Conservation (phyloP, 1,140 invertebrate species). For the Tetragonula clypearis region DNA sequence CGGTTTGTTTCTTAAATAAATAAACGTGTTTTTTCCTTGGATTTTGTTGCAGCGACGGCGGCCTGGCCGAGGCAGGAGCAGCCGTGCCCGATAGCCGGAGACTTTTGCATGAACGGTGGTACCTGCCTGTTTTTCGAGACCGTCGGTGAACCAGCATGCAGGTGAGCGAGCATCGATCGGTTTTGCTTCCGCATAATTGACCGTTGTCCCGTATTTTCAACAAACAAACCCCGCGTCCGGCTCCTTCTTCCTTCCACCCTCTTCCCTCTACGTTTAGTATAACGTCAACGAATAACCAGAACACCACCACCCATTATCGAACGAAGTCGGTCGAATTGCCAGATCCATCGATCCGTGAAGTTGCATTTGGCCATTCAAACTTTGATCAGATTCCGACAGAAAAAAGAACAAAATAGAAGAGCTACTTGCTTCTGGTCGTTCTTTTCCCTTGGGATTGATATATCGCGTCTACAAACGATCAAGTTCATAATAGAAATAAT, state of each 20-base stretch:
- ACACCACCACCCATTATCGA: background rate
- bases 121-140: conserved; percentile 90
- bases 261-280: background rate
- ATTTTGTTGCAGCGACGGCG: conserved; percentile 82
- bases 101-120: conserved; percentile 91
- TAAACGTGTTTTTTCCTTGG: background rate
- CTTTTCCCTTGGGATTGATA: too few relatives aligned
- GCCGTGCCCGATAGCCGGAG: conserved; percentile 86
- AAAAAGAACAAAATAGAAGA: too few relatives aligned
- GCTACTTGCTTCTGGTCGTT: too few relatives aligned
- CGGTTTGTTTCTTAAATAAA: too few relatives aligned
- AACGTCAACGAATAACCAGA: background rate
- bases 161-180: conserved; percentile 82
- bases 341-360: too few relatives aligned
- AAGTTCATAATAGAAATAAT: too few relatives aligned
- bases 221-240: background rate
- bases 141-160: conserved; percentile 90
- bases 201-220: background rate
- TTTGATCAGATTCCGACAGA: too few relatives aligned
- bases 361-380: too few relatives aligned
- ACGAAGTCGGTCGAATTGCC: background rate
- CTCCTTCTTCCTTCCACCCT: background rate
- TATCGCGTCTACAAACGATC: too few relatives aligned
- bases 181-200: conserved; percentile 34
- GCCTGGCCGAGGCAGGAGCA: conserved; percentile 83